Evolutionary conservation across 2,888 invertebrate species (phyloP).

Genomic region (Drosophila nigricruria): DNA sequence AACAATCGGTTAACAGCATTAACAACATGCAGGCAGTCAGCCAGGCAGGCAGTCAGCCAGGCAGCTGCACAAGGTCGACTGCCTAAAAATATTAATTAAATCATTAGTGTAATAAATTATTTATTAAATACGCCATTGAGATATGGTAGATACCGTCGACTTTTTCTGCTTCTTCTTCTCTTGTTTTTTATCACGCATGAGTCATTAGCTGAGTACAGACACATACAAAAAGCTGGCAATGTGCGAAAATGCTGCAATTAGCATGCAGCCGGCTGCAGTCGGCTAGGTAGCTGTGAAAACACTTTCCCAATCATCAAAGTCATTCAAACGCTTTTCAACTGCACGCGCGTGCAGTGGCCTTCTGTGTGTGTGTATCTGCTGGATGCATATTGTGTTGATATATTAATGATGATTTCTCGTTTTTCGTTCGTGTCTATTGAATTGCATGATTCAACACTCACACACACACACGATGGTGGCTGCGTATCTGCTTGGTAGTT

Average conservation of each 20-base stretch:
- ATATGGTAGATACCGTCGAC: constrained; percentile 19
- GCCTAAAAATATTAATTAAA: constrained; percentile 71
- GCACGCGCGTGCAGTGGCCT: constrained; percentile 62
- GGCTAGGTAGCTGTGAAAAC: constrained; percentile 67
- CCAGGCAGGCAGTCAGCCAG: constrained; percentile 1
- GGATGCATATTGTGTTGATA: constrained; percentile 76
- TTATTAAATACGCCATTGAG: constrained; percentile 48
- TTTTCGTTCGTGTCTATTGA: constrained; percentile 76
- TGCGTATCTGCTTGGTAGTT: constrained; percentile 58
- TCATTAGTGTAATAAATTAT: constrained; percentile 70
- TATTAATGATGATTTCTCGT: constrained; percentile 79
- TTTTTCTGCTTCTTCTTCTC: neutral
- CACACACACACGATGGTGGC: constrained; percentile 30
- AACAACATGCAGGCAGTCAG: constrained; percentile 21
- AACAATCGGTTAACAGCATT: constrained; percentile 44
- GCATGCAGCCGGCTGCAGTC: constrained; percentile 50
- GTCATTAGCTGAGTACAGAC: constrained; percentile 45
- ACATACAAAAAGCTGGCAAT: constrained; percentile 50
- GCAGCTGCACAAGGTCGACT: constrained; percentile 57
- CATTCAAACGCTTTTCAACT: constrained; percentile 75
- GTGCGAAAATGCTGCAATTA: constrained; percentile 78
- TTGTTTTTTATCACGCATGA: constrained; percentile 52
- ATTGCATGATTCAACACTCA: constrained; percentile 73
- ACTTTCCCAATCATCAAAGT: constrained; percentile 81
- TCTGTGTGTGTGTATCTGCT: constrained; percentile 36